Base-by-base conservation (phyloP, 2,888 invertebrate species). In the Himalopsyche kuldschensis region DNA sequence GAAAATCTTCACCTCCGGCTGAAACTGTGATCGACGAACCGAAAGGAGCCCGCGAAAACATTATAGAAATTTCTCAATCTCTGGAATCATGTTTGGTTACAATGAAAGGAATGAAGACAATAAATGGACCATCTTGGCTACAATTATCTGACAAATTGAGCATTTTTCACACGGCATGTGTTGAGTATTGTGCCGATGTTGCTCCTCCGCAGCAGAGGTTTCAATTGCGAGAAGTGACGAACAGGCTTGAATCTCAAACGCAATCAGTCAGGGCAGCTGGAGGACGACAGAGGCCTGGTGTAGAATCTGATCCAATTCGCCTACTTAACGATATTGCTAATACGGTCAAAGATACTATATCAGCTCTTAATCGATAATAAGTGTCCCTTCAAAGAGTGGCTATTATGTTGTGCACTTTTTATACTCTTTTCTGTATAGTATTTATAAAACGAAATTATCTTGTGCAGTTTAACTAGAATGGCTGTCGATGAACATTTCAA, bases 161-260 rank as follows among this genome's bases (percentile, higher is more conserved):
- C 87, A 93, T 95, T 87, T 93, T 98, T 87, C 96, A 97, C 88
- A 94, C 94, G 27, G 94, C 95, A 87, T 98, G 97, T 90, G 94
- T 95, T 87, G 94, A 95, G 87, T 97, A 96, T 88, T 96, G 96
- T 20, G 98, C 98, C 87, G 94, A 93, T 84, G 92, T 93, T 20
- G 95, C 96, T 88, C 95, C 97, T 15, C 96, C 97, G 24, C 97
- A 97, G 88, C 95, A 96, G 79, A 96, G 97, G 88, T 97, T 98
- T 90, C 96, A 97, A 87, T 96, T 97, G 88, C 94, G 96, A 69
- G 95, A 96, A 89, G 89, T 96, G 85, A 92, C 96, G 32, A 93
- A 94, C 4, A 92, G 95, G 76, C 91, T 96, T 80, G 96, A 96
- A 88, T 91, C 92, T 17, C 95, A 95, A 88, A 94, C 94, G 41